A percentile compares a stretch with the other conserved stretches of the same genome.
These are phyloP conservation scores for Callipepla squamata DNA, from an alignment of 2,113 vertebrate species.

Conservation along the genomic window DNA sequence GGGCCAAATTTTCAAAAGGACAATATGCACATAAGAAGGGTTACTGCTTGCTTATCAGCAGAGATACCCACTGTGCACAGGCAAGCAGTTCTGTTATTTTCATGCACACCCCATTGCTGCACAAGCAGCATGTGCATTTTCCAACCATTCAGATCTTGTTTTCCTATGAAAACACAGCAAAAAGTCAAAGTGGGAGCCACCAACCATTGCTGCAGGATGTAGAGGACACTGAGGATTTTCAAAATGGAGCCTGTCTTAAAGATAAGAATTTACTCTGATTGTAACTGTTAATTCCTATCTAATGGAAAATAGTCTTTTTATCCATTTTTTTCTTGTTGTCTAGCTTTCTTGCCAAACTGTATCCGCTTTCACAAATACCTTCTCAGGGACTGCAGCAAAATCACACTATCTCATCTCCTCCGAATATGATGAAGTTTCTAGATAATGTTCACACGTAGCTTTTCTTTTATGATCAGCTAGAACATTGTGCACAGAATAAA, in stretches of 20 bases:
- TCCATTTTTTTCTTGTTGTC: neutral
- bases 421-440: slow-evolving; percentile 45
- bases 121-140: neutral
- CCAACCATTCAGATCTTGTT: neutral
- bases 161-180: neutral
- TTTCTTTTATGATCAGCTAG: slow-evolving; percentile 56
- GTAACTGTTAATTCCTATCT: neutral
- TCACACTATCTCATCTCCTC: neutral
- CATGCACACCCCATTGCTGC: neutral
- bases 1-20: neutral
- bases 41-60: neutral
- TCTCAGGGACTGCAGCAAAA: neutral
- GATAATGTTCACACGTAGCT: slow-evolving; percentile 45
- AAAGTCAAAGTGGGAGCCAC: slow-evolving; percentile 16
- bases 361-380: neutral
- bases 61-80: neutral
- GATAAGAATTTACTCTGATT: slow-evolving; percentile 17
- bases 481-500: slow-evolving; percentile 58
- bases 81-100: slow-evolving; percentile 9
- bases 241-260: slow-evolving; percentile 15
- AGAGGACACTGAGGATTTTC: neutral
- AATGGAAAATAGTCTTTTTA: neutral
- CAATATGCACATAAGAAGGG: neutral
- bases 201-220: neutral
- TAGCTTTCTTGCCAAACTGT: slow-evolving; percentile 26